Conservation (phyloP, 2,797 vertebrate species). For the Gallinago solitaria region DNA sequence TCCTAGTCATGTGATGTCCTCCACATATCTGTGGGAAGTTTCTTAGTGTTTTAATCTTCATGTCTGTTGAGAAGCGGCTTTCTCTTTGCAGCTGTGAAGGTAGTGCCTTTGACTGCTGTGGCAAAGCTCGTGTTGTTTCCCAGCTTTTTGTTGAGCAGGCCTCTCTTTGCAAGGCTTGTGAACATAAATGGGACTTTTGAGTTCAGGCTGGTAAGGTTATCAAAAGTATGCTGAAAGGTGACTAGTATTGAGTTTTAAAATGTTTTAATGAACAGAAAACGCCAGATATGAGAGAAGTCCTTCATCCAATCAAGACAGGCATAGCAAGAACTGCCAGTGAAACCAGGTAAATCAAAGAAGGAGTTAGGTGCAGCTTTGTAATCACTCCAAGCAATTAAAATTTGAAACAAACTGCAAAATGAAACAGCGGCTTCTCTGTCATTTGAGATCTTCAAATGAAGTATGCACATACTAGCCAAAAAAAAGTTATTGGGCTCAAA, state of each 20-base stretch:
- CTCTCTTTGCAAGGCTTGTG: not conserved
- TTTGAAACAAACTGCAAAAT: not conserved
- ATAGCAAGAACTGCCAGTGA: not conserved
- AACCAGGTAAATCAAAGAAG: not conserved
- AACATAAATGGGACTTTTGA: not conserved
- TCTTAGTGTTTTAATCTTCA: not conserved
- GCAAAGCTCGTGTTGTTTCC: not conserved
- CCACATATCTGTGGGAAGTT: not conserved
- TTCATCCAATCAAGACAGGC: not conserved
- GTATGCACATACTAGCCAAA: not conserved
- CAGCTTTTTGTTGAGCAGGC: not conserved
- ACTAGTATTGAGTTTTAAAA: not conserved
- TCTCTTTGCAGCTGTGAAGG: not conserved
- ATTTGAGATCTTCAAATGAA: not conserved
- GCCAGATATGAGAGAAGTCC: not conserved
- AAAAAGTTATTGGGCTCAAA: not conserved
- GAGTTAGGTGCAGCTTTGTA: not conserved
- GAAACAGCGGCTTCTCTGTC: not conserved
- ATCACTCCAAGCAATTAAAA: not conserved
- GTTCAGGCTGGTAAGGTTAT: not conserved
- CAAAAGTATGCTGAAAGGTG: not conserved
- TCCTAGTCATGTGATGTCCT: not conserved
- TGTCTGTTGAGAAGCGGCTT: not conserved
- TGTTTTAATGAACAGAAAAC: not conserved
- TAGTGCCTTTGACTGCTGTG: not conserved